Conservation (phyloP, 1,140 invertebrate genomes). For the Patella vulgata region DNA sequence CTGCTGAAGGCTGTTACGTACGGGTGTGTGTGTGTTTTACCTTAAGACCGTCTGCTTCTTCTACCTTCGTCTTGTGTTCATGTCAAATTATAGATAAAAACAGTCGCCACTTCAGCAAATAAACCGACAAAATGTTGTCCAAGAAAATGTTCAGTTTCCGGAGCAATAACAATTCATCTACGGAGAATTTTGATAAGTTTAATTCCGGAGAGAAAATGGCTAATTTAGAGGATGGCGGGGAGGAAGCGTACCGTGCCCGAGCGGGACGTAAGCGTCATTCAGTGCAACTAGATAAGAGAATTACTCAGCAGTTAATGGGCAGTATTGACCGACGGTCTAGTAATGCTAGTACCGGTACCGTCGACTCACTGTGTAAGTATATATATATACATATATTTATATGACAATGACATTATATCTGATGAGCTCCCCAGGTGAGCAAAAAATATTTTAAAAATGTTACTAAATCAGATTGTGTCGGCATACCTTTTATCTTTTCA, state of each 20-base stretch:
- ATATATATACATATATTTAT: no score
- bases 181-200: slow-evolving; percentile 49
- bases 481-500: no score
- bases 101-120: no score
- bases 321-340: slow-evolving; percentile 40
- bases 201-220: slow-evolving; percentile 54
- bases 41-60: no score
- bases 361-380: slow-evolving; percentile 58
- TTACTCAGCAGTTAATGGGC: slow-evolving; percentile 49
- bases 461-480: no score
- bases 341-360: slow-evolving; percentile 49
- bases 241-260: slow-evolving; percentile 51
- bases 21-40: no score
- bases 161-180: slow-evolving; percentile 33
- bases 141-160: slow-evolving; percentile 50
- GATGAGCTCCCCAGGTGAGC: no score
- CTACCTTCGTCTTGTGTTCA: no score
- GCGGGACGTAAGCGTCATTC: slow-evolving; percentile 57
- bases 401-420: no score
- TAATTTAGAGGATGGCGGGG: slow-evolving; percentile 44
- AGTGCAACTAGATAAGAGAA: slow-evolving; percentile 59
- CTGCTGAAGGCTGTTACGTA: no score
- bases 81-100: no score
- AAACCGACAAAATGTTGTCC: slow-evolving; percentile 48
- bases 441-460: no score